Evolutionary conservation across 1,140 invertebrate species (phyloP).

Genomic region (Orius laevigatus): DNA sequence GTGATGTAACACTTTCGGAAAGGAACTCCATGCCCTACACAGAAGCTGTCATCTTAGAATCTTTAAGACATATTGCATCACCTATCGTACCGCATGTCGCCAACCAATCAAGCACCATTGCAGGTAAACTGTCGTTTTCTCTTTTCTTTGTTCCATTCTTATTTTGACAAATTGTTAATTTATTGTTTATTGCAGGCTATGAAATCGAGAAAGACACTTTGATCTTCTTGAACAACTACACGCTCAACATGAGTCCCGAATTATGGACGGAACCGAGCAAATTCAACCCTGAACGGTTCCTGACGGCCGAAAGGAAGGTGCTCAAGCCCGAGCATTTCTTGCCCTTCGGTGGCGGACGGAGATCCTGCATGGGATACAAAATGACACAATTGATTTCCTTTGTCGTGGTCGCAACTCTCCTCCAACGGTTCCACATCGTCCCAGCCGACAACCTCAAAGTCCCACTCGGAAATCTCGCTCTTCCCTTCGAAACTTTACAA

Average conservation of each 20-base stretch:
- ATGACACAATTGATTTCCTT: conserved; percentile 61
- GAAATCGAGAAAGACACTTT: conserved; percentile 60
- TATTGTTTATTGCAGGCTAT: conserved; percentile 30
- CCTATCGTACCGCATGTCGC: conserved; percentile 84
- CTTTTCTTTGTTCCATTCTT: background rate
- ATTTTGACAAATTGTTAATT: conserved; percentile 3
- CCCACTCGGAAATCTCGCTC: conserved; percentile 22
- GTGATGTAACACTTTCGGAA: conserved; percentile 43
- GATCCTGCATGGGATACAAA: conserved; percentile 77
- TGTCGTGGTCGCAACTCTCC: conserved; percentile 48
- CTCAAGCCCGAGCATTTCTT: conserved; percentile 50
- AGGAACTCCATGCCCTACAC: conserved; percentile 57
- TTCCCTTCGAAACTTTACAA: conserved; percentile 22
- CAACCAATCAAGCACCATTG: conserved; percentile 52
- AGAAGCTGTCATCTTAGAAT: conserved; percentile 65
- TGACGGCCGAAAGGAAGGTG: conserved; percentile 32
- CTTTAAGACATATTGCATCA: conserved; percentile 59
- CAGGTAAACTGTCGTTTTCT: conserved; percentile 26
- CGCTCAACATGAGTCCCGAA: conserved; percentile 55
- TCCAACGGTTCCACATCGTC: conserved; percentile 26
- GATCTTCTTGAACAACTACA: conserved; percentile 77
- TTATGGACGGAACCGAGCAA: conserved; percentile 54
- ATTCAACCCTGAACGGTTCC: conserved; percentile 58
- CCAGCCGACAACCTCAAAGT: conserved; percentile 19
- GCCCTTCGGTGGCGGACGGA: conserved; percentile 70